A percentile compares a stretch with the other conserved stretches of the same genome.
These are phyloP conservation scores for Apis dorsata DNA, from an alignment of 1,140 invertebrate genomes.

Conservation along the genomic window DNA sequence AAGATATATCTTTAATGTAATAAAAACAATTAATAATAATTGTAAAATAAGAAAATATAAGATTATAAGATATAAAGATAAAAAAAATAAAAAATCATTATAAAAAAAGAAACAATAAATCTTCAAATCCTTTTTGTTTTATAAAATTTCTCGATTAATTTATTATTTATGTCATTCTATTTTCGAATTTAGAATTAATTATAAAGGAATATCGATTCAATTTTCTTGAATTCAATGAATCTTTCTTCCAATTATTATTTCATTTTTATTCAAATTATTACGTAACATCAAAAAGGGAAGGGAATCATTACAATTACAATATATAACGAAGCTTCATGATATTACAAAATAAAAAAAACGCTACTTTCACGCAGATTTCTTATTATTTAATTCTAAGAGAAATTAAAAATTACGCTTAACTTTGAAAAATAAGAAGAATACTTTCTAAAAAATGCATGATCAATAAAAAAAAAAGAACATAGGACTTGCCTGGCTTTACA, in stretches of 20 bases:
- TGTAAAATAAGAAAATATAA: too few species aligned
- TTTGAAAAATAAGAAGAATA: too few species aligned
- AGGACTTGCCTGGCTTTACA: conserved; percentile 20
- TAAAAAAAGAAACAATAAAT: too few species aligned
- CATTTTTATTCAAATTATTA: conserved; percentile 10
- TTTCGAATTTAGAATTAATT: neutral
- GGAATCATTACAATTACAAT: neutral
- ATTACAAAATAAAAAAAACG: neutral
- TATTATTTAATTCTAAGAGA: neutral
- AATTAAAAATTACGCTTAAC: neutral
- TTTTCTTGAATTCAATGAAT: neutral
- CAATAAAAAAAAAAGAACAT: neutral
- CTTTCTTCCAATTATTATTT: too few species aligned
- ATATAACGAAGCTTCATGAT: neutral
- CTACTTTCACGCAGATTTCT: conserved; percentile 8
- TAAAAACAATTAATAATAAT: too few species aligned
- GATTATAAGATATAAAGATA: too few species aligned
- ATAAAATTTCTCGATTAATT: too few species aligned
- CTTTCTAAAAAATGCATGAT: neutral
- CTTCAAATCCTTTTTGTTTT: too few species aligned
- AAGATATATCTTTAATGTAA: too few species aligned
- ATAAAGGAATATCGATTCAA: neutral
- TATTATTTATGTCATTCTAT: too few species aligned
- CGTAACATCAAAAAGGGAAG: neutral
- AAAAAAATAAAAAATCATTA: too few species aligned